Conservation (phyloP, 2,888 invertebrate genomes). For the Myathropa florea region DNA sequence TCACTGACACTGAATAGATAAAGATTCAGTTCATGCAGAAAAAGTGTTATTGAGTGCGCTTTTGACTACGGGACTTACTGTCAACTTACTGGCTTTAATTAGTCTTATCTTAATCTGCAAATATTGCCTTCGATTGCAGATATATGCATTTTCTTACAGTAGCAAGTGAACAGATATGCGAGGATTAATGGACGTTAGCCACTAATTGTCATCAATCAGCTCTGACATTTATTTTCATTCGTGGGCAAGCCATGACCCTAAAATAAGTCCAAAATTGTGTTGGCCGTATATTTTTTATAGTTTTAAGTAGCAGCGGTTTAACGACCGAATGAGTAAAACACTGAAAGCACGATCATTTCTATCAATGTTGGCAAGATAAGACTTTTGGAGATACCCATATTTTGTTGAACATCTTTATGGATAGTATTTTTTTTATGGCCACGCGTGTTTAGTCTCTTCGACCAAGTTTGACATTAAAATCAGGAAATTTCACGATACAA, state of each 20-base stretch:
- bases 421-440: too few species aligned
- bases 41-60: background rate
- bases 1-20: background rate
- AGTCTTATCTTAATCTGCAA: background rate
- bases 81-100: constrained; percentile 2
- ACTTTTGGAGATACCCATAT: background rate
- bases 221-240: background rate
- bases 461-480: too few species aligned
- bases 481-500: too few species aligned
- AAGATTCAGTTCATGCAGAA: background rate
- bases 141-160: background rate
- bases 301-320: background rate
- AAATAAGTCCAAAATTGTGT: background rate
- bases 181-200: constrained; percentile 15
- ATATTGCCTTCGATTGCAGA: constrained; percentile 1
- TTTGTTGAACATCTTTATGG: too few species aligned
- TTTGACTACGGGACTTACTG: background rate
- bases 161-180: background rate
- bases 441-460: too few species aligned
- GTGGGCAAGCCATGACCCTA: background rate
- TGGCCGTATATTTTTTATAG: background rate
- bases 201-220: constrained; percentile 9
- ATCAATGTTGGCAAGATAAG: background rate
- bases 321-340: background rate
- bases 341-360: background rate